A percentile compares a stretch with the other conserved stretches of the same genome.
phyloP scores from a whole-genome alignment of 2,113 vertebrate genomes.

The Pyxicephalus adspersus region DNA sequence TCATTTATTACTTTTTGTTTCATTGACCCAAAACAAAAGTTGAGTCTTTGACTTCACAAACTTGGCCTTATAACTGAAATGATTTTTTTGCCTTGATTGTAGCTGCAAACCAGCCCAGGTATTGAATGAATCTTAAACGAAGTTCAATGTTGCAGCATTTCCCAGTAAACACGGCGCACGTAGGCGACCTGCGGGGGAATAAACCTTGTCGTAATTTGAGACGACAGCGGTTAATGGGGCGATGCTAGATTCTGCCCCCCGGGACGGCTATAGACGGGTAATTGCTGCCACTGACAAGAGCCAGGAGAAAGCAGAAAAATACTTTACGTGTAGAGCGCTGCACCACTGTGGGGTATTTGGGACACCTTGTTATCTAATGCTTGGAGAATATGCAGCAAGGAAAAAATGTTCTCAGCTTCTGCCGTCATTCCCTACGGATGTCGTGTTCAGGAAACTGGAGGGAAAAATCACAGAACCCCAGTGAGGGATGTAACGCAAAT shows the following conservation, averaged over 20 bases:
- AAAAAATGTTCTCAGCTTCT: background rate
- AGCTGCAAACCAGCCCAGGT: conserved; percentile 39
- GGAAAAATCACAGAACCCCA: no score
- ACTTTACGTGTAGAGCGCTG: background rate
- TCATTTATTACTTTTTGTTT: no score
- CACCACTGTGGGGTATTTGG: background rate
- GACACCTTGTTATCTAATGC: background rate
- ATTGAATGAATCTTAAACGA: background rate
- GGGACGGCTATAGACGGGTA: background rate
- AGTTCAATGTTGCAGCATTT: no score
- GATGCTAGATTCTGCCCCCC: background rate
- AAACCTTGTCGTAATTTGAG: background rate
- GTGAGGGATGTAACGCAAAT: no score
- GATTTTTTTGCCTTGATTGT: background rate
- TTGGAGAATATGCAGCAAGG: background rate
- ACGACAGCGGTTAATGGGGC: conserved; percentile 21
- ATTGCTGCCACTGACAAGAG: background rate
- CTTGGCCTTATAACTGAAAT: no score
- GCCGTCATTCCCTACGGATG: no score
- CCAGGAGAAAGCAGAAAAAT: background rate
- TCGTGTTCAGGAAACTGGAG: no score
- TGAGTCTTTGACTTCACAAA: no score
- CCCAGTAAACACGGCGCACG: no score
- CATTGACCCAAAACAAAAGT: no score
- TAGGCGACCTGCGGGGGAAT: conserved; percentile 12